Evolutionary conservation across 2,797 vertebrate genomes (phyloP).

Genomic region (Lepus townsendii): DNA sequence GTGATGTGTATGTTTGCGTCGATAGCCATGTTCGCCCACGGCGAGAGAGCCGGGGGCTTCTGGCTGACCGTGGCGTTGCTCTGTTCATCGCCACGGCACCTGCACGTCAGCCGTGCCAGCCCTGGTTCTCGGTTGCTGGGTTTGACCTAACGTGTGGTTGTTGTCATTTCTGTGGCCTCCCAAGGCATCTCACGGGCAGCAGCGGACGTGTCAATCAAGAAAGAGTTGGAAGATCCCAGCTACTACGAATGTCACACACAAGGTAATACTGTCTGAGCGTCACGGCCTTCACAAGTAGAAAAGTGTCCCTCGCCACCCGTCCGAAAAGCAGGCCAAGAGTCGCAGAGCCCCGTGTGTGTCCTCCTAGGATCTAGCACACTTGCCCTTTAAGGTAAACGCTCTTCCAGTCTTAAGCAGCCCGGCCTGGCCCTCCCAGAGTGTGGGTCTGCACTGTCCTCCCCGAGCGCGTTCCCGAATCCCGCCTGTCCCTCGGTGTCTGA

Average conservation of each 20-base stretch:
- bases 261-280: conserved; percentile 82
- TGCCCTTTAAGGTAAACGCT: not conserved
- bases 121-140: no score
- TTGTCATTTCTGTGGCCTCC: conserved; percentile 51
- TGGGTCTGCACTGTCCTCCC: no score
- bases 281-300: not conserved
- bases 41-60: not conserved
- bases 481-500: no score
- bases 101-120: no score
- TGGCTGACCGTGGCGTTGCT: not conserved
- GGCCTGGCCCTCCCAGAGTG: no score
- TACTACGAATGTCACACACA: conserved; percentile 83
- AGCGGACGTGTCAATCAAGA: conserved; percentile 84
- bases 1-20: not conserved
- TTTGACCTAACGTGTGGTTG: not conserved
- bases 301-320: not conserved
- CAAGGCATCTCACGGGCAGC: conserved; percentile 82
- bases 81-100: not conserved
- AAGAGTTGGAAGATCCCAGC: conserved; percentile 87
- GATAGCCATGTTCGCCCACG: not conserved
- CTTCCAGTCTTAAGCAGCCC: not conserved
- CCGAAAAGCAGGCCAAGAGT: not conserved
- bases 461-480: no score
- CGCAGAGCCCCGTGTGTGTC: not conserved
- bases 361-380: not conserved